These are phyloP conservation scores for Gymnorhina tibicen DNA, from an alignment of 2,113 vertebrate species.

Conservation along the genomic window DNA sequence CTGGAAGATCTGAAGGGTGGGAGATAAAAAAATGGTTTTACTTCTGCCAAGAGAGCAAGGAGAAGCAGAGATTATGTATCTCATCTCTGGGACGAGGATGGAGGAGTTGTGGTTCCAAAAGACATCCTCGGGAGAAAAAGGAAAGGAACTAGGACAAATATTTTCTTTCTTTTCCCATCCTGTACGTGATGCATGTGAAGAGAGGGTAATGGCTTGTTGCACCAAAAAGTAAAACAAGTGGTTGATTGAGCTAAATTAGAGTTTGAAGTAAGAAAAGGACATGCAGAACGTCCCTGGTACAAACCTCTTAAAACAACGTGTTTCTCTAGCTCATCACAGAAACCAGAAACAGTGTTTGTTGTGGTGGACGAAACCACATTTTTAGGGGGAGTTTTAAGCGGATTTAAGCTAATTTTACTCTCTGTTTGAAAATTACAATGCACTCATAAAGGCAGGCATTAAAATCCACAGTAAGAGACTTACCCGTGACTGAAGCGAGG, in stretches of 20 bases:
- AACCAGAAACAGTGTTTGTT: background rate
- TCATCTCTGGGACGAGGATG: background rate
- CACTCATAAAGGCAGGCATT: background rate
- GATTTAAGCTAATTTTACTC: background rate
- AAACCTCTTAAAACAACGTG: background rate
- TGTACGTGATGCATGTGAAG: background rate
- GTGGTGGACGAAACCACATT: background rate
- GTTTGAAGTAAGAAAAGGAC: background rate
- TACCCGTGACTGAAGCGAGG: rapidly evolving
- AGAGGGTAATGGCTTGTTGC: background rate
- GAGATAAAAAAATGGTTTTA: constrained; percentile 15
- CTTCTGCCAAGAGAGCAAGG: background rate
- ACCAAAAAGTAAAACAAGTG: background rate
- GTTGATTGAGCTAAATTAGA: background rate
- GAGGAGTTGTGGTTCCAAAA: background rate
- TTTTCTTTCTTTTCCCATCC: background rate
- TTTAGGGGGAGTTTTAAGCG: rapidly evolving
- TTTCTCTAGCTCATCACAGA: background rate
- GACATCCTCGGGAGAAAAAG: background rate
- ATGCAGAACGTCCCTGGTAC: background rate
- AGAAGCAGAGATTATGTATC: background rate
- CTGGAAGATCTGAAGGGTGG: background rate
- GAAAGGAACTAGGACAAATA: background rate
- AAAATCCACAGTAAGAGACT: background rate
- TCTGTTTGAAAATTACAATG: background rate